phyloP scores from a whole-genome alignment of 2,113 vertebrate species.

The Takifugu flavidus region DNA sequence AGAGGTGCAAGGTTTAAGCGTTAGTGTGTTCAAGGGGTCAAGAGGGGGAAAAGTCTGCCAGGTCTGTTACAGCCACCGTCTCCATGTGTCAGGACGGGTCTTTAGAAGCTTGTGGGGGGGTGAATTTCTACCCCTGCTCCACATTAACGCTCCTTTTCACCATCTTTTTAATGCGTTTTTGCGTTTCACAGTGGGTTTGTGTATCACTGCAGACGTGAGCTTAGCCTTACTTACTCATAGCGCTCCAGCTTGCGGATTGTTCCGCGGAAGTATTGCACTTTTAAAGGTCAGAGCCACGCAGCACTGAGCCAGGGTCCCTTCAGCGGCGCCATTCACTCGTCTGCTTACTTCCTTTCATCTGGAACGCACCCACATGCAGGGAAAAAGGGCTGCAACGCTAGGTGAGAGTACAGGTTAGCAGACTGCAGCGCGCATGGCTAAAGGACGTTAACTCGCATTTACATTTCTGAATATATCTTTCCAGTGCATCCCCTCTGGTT shows the following conservation, averaged over 20 bases:
- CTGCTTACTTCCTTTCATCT: slow-evolving; percentile 60
- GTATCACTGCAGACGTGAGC: slow-evolving; percentile 41
- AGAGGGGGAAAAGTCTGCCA: too few species aligned
- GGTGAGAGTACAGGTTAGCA: slow-evolving; percentile 47
- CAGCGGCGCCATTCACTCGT: slow-evolving; percentile 51
- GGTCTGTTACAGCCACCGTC: too few species aligned
- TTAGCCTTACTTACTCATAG: slow-evolving; percentile 18
- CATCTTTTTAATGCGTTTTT: neutral
- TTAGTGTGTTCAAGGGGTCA: too few species aligned
- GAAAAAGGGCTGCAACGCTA: slow-evolving; percentile 53
- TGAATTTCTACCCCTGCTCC: too few species aligned
- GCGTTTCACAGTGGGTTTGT: slow-evolving; percentile 32
- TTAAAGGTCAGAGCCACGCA: slow-evolving; percentile 72
- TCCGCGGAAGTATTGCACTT: slow-evolving; percentile 56
- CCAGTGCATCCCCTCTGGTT: slow-evolving; percentile 65
- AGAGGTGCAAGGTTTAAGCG: too few species aligned
- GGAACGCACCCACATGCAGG: slow-evolving; percentile 34
- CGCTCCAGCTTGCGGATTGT: slow-evolving; percentile 13
- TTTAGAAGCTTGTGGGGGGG: too few species aligned
- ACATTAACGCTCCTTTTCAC: too few species aligned
- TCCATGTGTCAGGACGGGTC: too few species aligned
- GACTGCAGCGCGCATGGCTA: slow-evolving; percentile 39
- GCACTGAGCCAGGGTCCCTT: slow-evolving; percentile 54
- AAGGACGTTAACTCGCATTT: slow-evolving; percentile 67
- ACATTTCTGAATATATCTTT: slow-evolving; percentile 73